Evolutionary conservation across 2,888 invertebrate genomes (phyloP).

Genomic region (Orgyia antiqua): DNA sequence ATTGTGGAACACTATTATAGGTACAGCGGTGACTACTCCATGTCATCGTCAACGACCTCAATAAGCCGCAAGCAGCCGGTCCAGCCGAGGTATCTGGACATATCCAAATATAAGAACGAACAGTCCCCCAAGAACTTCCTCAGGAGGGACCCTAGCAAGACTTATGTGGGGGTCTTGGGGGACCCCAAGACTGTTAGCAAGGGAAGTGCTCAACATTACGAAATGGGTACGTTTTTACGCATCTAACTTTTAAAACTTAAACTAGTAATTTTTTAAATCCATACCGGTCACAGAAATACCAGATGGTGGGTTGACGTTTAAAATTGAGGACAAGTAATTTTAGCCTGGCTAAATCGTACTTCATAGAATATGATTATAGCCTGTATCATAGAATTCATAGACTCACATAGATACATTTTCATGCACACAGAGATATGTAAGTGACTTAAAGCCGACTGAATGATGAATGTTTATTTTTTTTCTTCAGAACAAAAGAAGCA

Average conservation of each 20-base stretch:
- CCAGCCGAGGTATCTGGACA: slow-evolving; percentile 77
- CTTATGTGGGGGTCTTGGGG: slow-evolving; percentile 56
- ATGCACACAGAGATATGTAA: too few species aligned
- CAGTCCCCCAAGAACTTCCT: slow-evolving; percentile 68
- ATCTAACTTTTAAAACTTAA: not conserved
- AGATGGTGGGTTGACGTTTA: too few species aligned
- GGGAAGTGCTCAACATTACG: slow-evolving; percentile 60
- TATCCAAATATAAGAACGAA: slow-evolving; percentile 79
- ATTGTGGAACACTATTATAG: too few species aligned
- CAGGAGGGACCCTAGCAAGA: slow-evolving; percentile 77
- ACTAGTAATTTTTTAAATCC: too few species aligned
- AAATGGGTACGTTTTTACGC: slow-evolving; percentile 60
- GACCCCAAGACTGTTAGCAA: slow-evolving; percentile 39
- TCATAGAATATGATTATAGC: too few species aligned
- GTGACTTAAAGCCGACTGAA: too few species aligned
- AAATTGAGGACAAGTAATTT: too few species aligned
- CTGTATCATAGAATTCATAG: too few species aligned
- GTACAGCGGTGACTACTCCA: slow-evolving; percentile 71
- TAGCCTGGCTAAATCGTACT: too few species aligned
- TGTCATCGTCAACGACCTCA: slow-evolving; percentile 70
- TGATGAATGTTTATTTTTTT: too few species aligned
- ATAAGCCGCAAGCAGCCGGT: slow-evolving; percentile 46
- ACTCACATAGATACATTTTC: too few species aligned
- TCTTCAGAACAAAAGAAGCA: slow-evolving; percentile 79
- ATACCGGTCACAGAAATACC: too few species aligned